These are phyloP conservation scores for Epizoanthus fatuus DNA, from an alignment of 92 coral and sea anemone genomes.

Conservation along the genomic window DNA sequence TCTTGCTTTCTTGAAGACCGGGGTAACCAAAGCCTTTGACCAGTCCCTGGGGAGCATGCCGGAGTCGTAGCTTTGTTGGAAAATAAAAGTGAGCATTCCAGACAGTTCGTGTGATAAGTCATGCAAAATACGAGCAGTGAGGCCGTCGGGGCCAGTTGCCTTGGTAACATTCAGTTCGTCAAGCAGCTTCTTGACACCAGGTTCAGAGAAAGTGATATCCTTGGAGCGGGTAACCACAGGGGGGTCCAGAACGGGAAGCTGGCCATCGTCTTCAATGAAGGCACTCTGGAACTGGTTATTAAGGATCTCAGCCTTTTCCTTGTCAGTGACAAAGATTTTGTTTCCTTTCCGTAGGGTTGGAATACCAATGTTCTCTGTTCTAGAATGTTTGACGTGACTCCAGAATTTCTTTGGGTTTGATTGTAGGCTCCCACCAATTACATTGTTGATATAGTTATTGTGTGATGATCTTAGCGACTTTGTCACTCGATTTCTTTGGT, in stretches of 20 bases:
- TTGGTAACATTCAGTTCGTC: constrained; percentile 13
- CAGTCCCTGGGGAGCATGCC: constrained; percentile 52
- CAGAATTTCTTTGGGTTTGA: constrained; percentile 55
- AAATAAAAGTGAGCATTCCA: constrained; percentile 28
- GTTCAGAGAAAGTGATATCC: constrained; percentile 11
- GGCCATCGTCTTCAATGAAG: constrained; percentile 41
- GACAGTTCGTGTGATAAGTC: constrained; percentile 32
- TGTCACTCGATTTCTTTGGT: constrained; percentile 6
- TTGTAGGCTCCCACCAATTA: constrained; percentile 48
- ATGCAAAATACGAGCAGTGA: constrained; percentile 18
- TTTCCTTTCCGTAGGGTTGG: constrained; percentile 44
- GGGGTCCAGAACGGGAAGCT: constrained; percentile 8
- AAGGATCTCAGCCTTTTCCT: constrained; percentile 55
- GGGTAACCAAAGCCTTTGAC: constrained; percentile 39
- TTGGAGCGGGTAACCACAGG: not conserved
- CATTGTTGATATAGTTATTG: constrained; percentile 25
- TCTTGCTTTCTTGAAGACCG: constrained; percentile 35
- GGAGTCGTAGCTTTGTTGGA: constrained; percentile 28
- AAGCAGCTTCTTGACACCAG: constrained; percentile 16
- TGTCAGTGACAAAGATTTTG: constrained; percentile 30
- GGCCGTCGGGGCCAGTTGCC: constrained; percentile 17
- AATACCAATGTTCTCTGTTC: constrained; percentile 38
- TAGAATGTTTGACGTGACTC: constrained; percentile 32
- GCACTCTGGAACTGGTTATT: constrained; percentile 41
- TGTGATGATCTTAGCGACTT: not conserved